Base-by-base conservation (phyloP, 2,797 vertebrate genomes). In the Hypotaenidia philippensis region DNA sequence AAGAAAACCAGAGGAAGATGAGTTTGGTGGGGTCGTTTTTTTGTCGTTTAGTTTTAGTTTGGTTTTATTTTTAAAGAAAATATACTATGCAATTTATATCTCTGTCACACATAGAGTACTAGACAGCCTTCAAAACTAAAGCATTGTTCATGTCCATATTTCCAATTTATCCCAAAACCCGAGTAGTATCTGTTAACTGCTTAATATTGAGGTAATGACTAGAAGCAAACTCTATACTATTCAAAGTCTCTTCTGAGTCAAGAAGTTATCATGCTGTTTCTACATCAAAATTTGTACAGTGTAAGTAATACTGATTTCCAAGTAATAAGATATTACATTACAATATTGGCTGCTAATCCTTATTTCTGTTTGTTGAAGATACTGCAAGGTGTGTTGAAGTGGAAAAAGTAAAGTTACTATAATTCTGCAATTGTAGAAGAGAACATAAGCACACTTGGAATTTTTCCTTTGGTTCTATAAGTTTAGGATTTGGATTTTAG, bases 221-320 rank as follows among this genome's bases (percentile, higher is more conserved):
- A 71, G 8, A 22, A 76, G 32, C 18, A 84, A 92, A 69, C 8
- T 11, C 4, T 65, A 69, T 75, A 18, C 22, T 34, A n/a, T n/a
- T 19, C 71, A 52, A 81, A 21, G 11, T 44, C 8, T 44, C 26
- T 83, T 6, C 27, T 76, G 26, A 45, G 10, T 76, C 17, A 55
- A 78, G 60, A 66, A 44, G 55, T 47, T 26, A 7, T 77, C 22
- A 11, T 71, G 4, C 25, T 65, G 8, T 49, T 83, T 45, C 27
- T 69, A 69, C 17, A 40, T 20, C 47, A 83, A 77, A 93, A 66
- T 88, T 41, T 89, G 11, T 64, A 36, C 13, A 85, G 59, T 56
- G 22, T 38, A 94, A 63, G 22, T 64, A 87, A 78, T 83, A 52
- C 5, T 21, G 4, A 22, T 70, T 93, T 94, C 5, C 20, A 40